A percentile compares a stretch with the other conserved stretches of the same genome.
phyloP scores from a whole-genome alignment of 2,888 invertebrate genomes.

The Aphodius sticticus region DNA sequence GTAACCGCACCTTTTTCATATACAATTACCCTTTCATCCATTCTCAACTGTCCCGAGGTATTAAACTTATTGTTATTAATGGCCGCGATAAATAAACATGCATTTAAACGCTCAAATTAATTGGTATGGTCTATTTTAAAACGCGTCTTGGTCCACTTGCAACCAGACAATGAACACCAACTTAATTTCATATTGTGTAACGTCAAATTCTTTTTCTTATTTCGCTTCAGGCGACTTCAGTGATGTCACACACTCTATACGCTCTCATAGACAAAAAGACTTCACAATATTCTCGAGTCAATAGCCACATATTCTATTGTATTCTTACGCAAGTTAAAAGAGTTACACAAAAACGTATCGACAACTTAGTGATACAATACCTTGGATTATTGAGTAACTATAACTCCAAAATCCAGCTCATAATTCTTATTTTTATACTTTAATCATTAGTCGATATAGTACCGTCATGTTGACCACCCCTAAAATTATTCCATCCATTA shows the following conservation, averaged over 20 bases:
- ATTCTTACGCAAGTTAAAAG: neutral
- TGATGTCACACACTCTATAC: neutral
- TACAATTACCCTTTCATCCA: conserved; percentile 25
- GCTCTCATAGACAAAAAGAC: conserved; percentile 4
- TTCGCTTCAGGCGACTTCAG: neutral
- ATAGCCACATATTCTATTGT: neutral
- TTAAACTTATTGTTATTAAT: conserved; percentile 22
- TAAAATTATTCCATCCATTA: too few species aligned
- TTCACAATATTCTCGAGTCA: neutral
- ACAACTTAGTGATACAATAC: neutral
- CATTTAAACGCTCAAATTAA: conserved; percentile 9
- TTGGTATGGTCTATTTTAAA: conserved; percentile 22
- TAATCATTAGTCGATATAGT: neutral
- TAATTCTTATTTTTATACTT: neutral
- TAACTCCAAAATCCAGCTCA: neutral
- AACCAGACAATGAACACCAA: conserved; percentile 17
- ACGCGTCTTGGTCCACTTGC: conserved; percentile 12
- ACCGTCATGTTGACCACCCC: neutral
- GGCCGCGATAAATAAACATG: conserved; percentile 21
- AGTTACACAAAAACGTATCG: neutral
- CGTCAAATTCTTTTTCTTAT: neutral
- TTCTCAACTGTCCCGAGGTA: conserved; percentile 18
- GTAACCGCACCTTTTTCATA: conserved; percentile 19
- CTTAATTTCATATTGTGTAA: neutral
- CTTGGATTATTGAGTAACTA: neutral